Conservation (phyloP, 2,797 vertebrate genomes). For the Gymnoscopelus braueri region DNA sequence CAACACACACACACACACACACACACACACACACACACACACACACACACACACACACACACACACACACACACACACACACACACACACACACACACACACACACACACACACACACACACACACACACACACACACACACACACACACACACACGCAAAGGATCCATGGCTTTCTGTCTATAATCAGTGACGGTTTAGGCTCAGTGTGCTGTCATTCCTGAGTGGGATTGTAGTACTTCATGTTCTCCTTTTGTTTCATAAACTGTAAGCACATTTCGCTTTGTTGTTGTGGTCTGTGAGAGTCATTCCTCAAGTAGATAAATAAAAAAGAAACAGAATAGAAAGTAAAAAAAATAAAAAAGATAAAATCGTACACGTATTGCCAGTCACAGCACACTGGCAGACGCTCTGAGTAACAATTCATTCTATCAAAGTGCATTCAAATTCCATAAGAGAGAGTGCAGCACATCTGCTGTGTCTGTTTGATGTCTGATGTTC, state of each 20-base stretch:
- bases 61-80: conserved; percentile 10
- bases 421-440: conserved; percentile 8
- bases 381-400: background rate
- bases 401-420: conserved; percentile 8
- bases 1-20: conserved; percentile 20
- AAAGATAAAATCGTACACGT: background rate
- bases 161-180: conserved; percentile 23
- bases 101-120: too few species aligned
- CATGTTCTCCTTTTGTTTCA: conserved; percentile 50
- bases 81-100: background rate
- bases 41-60: conserved; percentile 6
- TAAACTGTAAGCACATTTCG: conserved; percentile 48
- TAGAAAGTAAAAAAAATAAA: background rate
- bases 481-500: conserved; percentile 55
- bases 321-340: too few species aligned
- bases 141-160: conserved; percentile 3
- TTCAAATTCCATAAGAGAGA: conserved; percentile 48
- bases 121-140: too few species aligned
- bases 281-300: conserved; percentile 11
- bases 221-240: conserved; percentile 38
- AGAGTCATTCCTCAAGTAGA: background rate
- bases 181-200: conserved; percentile 70
- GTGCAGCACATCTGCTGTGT: conserved; percentile 49
- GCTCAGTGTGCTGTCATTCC: conserved; percentile 52
- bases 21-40: conserved; percentile 31